These are phyloP conservation scores for Cantharis nigra DNA, from an alignment of 2,888 invertebrate genomes.

Conservation along the genomic window DNA sequence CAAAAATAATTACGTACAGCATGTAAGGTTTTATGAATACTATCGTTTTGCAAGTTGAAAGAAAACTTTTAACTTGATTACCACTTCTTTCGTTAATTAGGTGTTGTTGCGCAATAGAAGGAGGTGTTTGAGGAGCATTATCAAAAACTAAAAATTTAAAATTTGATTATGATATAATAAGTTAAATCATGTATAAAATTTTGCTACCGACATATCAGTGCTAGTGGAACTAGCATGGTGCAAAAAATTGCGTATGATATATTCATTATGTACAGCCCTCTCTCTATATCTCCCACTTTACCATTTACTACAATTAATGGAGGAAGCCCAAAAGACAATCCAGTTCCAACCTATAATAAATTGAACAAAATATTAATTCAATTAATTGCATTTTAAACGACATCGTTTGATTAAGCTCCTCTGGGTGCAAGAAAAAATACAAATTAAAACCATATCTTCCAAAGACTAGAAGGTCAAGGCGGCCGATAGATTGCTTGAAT, in stretches of 20 bases:
- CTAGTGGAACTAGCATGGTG: background rate
- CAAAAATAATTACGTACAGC: background rate
- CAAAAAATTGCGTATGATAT: background rate
- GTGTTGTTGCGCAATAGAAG: background rate
- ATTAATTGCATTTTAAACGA: no score
- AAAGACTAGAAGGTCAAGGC: no score
- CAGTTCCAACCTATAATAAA: background rate
- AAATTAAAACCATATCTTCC: no score
- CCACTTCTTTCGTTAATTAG: background rate
- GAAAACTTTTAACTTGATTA: background rate
- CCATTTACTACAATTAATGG: background rate
- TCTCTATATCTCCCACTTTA: background rate
- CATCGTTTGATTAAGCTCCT: no score
- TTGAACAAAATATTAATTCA: no score
- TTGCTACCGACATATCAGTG: background rate
- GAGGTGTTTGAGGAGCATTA: background rate
- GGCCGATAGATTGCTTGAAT: no score
- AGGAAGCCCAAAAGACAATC: background rate
- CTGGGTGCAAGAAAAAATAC: no score
- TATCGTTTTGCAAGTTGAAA: background rate
- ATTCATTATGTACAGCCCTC: background rate
- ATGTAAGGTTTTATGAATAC: background rate
- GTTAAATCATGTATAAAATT: background rate
- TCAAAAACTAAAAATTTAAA: background rate
- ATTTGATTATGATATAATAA: background rate